These are phyloP conservation scores for Apeira syringaria DNA, from an alignment of 2,888 invertebrate genomes.

Conservation along the genomic window DNA sequence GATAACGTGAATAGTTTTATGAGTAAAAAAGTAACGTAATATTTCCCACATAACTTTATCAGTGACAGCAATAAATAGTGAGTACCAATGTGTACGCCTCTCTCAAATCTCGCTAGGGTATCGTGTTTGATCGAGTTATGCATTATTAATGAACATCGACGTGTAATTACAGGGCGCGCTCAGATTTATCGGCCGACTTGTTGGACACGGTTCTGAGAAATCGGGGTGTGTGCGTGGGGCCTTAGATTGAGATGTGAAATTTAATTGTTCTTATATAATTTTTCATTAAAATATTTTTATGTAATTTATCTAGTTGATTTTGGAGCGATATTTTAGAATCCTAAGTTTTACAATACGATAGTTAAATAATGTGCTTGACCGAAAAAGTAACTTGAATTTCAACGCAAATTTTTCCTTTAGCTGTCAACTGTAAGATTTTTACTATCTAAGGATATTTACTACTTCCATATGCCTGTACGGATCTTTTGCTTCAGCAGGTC, in stretches of 20 bases:
- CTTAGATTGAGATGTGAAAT: slow-evolving; percentile 31
- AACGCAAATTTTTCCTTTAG: too few relatives aligned
- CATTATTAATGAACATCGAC: slow-evolving; percentile 77
- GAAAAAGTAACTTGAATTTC: too few relatives aligned
- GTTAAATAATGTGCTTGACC: too few relatives aligned
- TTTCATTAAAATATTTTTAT: slow-evolving; percentile 12
- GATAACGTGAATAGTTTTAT: too few relatives aligned
- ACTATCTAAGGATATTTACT: too few relatives aligned
- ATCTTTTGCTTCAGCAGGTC: too few relatives aligned
- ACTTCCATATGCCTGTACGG: too few relatives aligned
- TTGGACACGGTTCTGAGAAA: slow-evolving; percentile 30
- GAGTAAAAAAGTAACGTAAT: not conserved
- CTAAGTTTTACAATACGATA: too few relatives aligned
- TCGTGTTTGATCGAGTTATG: slow-evolving; percentile 77
- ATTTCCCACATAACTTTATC: slow-evolving; percentile 29
- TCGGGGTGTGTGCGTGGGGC: slow-evolving; percentile 30
- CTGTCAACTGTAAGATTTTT: too few relatives aligned
- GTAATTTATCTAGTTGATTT: not conserved
- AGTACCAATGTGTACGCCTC: slow-evolving; percentile 36
- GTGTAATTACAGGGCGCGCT: slow-evolving; percentile 69
- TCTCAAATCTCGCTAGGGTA: slow-evolving; percentile 35
- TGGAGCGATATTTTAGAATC: too few relatives aligned
- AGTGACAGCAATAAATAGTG: slow-evolving; percentile 15
- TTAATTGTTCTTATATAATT: slow-evolving; percentile 14
- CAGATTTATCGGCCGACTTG: slow-evolving; percentile 56